Evolutionary conservation across 2,888 invertebrate species (phyloP).

Genomic region (Buathra laborator): DNA sequence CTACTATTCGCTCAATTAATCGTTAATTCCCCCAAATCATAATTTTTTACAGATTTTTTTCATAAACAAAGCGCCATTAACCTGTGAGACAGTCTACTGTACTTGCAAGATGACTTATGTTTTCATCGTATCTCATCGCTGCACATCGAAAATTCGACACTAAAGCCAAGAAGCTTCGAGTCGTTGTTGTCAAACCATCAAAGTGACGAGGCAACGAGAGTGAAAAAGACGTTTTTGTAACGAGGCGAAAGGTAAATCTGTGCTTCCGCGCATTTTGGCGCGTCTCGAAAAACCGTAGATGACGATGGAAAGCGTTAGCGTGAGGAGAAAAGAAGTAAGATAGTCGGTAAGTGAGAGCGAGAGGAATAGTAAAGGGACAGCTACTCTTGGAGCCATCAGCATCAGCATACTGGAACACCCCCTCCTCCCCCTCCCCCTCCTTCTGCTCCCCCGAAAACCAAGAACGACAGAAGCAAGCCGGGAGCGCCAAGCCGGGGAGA

Average conservation of each 20-base stretch:
- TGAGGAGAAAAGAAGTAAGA: constrained; percentile 4
- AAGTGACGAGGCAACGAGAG: constrained; percentile 28
- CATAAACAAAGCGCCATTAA: no score
- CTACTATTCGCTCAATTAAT: no score
- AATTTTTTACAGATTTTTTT: no score
- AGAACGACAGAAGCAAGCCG: constrained; percentile 54
- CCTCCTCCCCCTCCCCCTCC: neutral
- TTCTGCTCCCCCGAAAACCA: constrained; percentile 36
- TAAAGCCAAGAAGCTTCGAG: constrained; percentile 31
- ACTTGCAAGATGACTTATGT: neutral
- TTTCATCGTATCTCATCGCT: neutral
- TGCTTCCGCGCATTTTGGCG: neutral
- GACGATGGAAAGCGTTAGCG: constrained; percentile 42
- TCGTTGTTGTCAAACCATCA: constrained; percentile 31
- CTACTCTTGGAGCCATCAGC: constrained; percentile 48
- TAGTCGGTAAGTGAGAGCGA: neutral
- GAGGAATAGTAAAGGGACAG: constrained; percentile 7
- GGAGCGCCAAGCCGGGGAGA: neutral
- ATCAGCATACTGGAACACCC: constrained; percentile 46
- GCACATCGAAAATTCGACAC: constrained; percentile 13
- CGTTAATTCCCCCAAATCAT: no score
- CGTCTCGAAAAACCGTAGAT: constrained; percentile 44
- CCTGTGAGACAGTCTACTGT: no score
- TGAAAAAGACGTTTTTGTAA: constrained; percentile 11
- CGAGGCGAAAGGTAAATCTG: constrained; percentile 8